Evolutionary conservation across 2,888 invertebrate genomes (phyloP).

Genomic region (Polyploca ridens): DNA sequence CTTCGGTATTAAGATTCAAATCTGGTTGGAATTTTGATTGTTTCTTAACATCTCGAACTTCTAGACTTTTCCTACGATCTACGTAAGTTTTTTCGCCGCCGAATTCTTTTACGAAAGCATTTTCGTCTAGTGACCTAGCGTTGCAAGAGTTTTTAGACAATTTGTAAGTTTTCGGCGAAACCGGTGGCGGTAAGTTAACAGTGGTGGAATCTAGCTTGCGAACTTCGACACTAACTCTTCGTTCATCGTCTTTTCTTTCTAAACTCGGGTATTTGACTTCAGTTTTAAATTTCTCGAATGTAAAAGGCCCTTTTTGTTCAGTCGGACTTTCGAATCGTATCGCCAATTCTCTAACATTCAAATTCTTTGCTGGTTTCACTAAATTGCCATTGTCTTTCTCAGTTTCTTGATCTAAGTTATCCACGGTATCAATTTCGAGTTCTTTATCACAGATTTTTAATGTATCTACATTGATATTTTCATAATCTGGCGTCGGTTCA

Average conservation of each 20-base stretch:
- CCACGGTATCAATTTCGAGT: slow-evolving; percentile 41
- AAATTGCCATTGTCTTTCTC: slow-evolving; percentile 71
- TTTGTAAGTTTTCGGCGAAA: slow-evolving; percentile 84
- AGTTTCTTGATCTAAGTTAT: slow-evolving; percentile 40
- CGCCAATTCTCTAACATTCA: slow-evolving; percentile 86
- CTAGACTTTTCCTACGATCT: slow-evolving; percentile 85
- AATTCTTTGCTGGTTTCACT: slow-evolving; percentile 54
- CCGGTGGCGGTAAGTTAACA: slow-evolving; percentile 81
- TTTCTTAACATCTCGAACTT: slow-evolving; percentile 86
- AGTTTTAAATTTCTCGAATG: slow-evolving; percentile 80
- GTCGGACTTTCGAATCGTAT: slow-evolving; percentile 87
- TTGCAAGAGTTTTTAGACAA: slow-evolving; percentile 86
- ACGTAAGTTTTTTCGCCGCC: slow-evolving; percentile 64
- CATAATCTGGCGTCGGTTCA: slow-evolving; percentile 60
- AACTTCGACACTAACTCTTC: slow-evolving; percentile 38
- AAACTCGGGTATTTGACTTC: slow-evolving; percentile 71
- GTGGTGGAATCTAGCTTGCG: slow-evolving; percentile 46
- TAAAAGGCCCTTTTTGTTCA: slow-evolving; percentile 83
- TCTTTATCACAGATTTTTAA: slow-evolving; percentile 67
- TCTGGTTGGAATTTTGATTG: slow-evolving; percentile 82
- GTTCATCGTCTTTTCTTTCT: slow-evolving; percentile 53
- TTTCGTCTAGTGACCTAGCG: slow-evolving; percentile 89
- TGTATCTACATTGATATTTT: slow-evolving; percentile 69
- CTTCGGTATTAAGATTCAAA: slow-evolving; percentile 69
- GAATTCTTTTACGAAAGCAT: slow-evolving; percentile 89